These are phyloP conservation scores for Drosophila pseudotalamancana DNA, from an alignment of 2,888 invertebrate genomes.

Conservation along the genomic window DNA sequence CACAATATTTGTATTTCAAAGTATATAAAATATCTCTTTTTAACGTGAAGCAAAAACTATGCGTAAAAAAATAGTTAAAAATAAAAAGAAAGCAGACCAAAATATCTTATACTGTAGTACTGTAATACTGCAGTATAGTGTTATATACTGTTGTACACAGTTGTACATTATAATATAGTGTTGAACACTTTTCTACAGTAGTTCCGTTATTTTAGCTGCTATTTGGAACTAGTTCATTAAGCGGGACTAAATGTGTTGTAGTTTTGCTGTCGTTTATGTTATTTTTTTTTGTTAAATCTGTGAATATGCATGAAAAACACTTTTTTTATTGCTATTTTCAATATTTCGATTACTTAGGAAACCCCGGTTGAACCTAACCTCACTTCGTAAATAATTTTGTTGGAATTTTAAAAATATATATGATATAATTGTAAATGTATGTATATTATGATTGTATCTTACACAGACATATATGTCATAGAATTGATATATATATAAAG, in stretches of 20 bases:
- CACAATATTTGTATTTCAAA: conserved; percentile 49
- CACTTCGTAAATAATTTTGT: neutral
- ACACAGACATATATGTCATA: neutral
- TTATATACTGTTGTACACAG: too few species aligned
- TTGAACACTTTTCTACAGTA: neutral
- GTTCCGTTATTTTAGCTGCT: neutral
- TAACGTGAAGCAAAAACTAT: conserved; percentile 65
- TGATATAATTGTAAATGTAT: conserved; percentile 3
- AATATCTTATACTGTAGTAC: too few species aligned
- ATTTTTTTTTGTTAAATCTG: too few species aligned
- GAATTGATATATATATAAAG: neutral
- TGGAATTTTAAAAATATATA: neutral
- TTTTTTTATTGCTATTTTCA: conserved; percentile 4
- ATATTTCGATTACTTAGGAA: neutral
- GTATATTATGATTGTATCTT: conserved; percentile 1
- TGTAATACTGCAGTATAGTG: too few species aligned
- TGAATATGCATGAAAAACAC: conserved; percentile 74
- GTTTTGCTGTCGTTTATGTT: neutral
- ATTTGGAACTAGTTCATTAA: conserved; percentile 5
- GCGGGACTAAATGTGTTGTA: conserved; percentile 5
- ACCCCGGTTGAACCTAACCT: neutral
- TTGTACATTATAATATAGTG: too few species aligned
- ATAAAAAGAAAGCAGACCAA: conserved; percentile 19
- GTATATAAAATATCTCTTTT: conserved; percentile 29
- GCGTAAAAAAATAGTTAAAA: conserved; percentile 33